A percentile compares a stretch with the other conserved stretches of the same genome.
Conservation (phyloP, 2,888 invertebrate species). For the Apantesis nais region DNA sequence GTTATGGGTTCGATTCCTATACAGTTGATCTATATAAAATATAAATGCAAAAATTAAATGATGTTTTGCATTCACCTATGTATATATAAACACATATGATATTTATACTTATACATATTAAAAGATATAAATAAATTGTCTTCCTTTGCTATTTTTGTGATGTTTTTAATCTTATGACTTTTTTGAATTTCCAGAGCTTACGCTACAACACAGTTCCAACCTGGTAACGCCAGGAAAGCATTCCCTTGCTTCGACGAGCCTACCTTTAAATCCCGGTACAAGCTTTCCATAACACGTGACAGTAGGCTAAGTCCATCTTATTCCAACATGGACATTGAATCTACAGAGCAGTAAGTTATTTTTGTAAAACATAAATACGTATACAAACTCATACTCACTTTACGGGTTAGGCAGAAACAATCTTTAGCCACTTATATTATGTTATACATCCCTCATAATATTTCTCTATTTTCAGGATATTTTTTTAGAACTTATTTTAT, state of each 20-base stretch:
- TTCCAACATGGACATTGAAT: constrained; percentile 88
- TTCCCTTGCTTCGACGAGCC: constrained; percentile 97
- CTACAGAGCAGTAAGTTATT: constrained; percentile 56
- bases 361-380: not conserved
- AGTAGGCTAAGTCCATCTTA: constrained; percentile 77
- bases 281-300: constrained; percentile 88
- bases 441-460: not conserved
- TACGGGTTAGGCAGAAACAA: not conserved
- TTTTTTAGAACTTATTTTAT: no score
- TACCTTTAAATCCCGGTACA: constrained; percentile 90
- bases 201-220: constrained; percentile 91
- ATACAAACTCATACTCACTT: not conserved
- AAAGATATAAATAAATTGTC: not conserved
- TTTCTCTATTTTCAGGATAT: not conserved
- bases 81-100: no score
- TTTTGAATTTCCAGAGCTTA: constrained; percentile 60
- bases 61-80: not conserved
- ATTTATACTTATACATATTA: not conserved
- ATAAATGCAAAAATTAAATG: not conserved
- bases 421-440: not conserved
- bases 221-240: constrained; percentile 91
- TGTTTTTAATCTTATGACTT: not conserved
- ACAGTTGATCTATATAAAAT: not conserved
- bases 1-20: not conserved
- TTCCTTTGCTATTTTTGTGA: not conserved